Evolutionary conservation across 2,888 invertebrate species (phyloP), one percentile per base, ranked within the genome.

Genomic region (Belgica antarctica): DNA sequence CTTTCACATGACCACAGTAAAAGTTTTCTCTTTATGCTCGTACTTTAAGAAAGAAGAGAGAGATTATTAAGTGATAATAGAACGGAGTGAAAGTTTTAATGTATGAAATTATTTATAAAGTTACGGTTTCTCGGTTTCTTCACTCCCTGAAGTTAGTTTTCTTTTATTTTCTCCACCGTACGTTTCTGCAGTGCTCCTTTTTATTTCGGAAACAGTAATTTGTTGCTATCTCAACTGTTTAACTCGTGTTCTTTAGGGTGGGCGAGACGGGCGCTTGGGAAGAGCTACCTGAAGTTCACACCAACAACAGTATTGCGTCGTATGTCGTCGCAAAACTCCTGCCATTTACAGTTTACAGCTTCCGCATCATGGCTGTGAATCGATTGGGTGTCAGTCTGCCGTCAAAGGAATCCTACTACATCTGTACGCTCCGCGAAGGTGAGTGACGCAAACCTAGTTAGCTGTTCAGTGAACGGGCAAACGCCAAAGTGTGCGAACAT

Each of bases 311-410:
- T 80, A 80, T 82, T 73, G 87, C 87, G 72, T 83, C 81, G 76
- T 86, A 86, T 81, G 84, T 86, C 77, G 84, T 90, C 76, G 83
- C 83, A 73, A 83, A 82, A 71, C 82, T 91, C 73, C 81, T 83
- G 73, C 89, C 90, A 62, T 90, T 86, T 80, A 89, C 88, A 62
- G 87, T 88, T 71, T 90, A 91, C 81, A 87, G 87, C 76, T 89
- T 90, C 80, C 83, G 87, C 71, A 84, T 90, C 73, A 79, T 85
- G 74, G 89, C 89, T 62, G 87, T 87, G 71, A 91, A 90, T 78
- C 85, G 83, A 72, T 83, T 87, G 80, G 89, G 89, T 73, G 81
- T 83, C 72, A 88, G 88, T 78, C 81, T 81, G 72, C 86, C 88
- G 73, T 86, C 88, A 78, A 84, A 85, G 77, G 85, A 86, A 76